Conservation (phyloP, 2,888 invertebrate species). For the Opisthograptis luteolata region DNA sequence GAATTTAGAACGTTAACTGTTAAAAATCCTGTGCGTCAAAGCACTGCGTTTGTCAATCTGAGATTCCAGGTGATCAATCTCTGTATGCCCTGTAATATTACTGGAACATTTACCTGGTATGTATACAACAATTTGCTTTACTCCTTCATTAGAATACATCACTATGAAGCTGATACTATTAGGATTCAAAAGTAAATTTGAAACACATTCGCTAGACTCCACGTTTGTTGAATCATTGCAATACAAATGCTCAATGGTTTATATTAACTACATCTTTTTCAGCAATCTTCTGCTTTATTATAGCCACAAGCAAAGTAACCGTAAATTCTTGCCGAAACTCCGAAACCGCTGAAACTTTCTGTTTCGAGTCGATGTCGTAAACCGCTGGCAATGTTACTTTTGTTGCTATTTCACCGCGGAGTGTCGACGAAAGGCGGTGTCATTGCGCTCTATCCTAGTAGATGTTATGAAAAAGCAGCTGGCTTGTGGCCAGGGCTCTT, state of each 20-base stretch:
- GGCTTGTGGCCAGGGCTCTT: conserved; percentile 27
- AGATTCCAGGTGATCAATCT: too few relatives aligned
- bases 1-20: too few relatives aligned
- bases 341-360: conserved; percentile 25
- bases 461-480: conserved; percentile 30
- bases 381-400: conserved; percentile 37
- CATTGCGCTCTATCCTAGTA: conserved; percentile 38
- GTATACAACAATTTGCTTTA: too few relatives aligned
- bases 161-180: too few relatives aligned
- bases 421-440: conserved; percentile 41
- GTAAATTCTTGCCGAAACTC: conserved; percentile 23
- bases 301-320: conserved; percentile 25
- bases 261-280: conserved; percentile 24
- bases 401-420: conserved; percentile 36
- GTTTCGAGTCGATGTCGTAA: conserved; percentile 39
- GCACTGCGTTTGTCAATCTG: too few relatives aligned
- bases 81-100: too few relatives aligned
- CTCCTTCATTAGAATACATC: too few relatives aligned
- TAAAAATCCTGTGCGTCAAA: too few relatives aligned
- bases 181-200: too few relatives aligned
- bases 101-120: too few relatives aligned
- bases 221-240: conserved; percentile 12
- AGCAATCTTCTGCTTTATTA: conserved; percentile 29
- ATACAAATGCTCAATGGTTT: conserved; percentile 22
- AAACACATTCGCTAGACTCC: too few relatives aligned